A percentile compares a stretch with the other conserved stretches of the same genome.
phyloP scores from a whole-genome alignment of 1,140 invertebrate species.

The Brachionus calyciflorus region DNA sequence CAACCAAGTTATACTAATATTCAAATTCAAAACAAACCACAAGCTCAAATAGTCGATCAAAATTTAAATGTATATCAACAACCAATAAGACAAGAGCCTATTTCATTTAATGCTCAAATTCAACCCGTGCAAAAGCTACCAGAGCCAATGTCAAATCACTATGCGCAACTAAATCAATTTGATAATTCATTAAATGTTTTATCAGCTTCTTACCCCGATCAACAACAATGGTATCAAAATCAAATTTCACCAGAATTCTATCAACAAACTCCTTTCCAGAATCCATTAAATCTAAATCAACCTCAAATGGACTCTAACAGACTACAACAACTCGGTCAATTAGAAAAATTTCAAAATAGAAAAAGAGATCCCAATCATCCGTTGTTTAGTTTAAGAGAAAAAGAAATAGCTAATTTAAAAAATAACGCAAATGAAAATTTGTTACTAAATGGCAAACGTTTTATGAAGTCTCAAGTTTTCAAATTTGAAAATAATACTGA shows the following conservation, averaged over 20 bases:
- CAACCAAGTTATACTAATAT: not conserved
- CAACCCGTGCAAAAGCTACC: not conserved
- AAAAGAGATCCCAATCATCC: constrained; percentile 11
- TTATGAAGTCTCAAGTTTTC: constrained; percentile 4
- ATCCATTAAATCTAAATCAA: not conserved
- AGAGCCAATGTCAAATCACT: not conserved
- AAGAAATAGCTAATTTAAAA: constrained; percentile 32
- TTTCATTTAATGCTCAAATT: not conserved
- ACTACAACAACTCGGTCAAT: not conserved
- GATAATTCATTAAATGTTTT: too few species aligned
- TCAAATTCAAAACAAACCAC: constrained; percentile 4
- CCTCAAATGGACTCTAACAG: not conserved
- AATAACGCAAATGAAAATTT: not conserved
- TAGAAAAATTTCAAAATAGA: constrained; percentile 2
- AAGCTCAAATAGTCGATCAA: not conserved
- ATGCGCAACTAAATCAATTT: too few species aligned
- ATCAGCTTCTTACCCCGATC: too few species aligned
- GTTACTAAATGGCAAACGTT: not conserved
- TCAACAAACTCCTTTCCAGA: too few species aligned
- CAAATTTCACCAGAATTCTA: not conserved
- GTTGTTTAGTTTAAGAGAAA: constrained; percentile 15
- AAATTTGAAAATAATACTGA: constrained; percentile 2
- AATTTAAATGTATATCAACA: not conserved
- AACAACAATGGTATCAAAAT: too few species aligned
- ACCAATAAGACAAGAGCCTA: not conserved